Evolutionary conservation across 64 coral and sea anemone genomes (phyloP).

Genomic region (Platygyra sinensis): DNA sequence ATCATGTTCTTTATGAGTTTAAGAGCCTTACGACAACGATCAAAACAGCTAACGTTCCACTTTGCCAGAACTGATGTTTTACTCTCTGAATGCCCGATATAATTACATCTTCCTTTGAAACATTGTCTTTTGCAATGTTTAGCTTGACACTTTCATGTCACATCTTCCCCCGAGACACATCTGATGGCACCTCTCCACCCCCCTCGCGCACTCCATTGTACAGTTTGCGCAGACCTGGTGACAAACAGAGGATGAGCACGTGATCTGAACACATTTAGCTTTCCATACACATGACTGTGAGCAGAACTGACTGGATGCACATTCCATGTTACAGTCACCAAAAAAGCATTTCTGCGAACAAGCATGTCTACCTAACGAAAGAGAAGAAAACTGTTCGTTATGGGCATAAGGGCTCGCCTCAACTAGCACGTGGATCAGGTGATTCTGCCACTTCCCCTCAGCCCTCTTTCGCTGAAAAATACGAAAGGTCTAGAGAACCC

Average conservation of each 20-base stretch:
- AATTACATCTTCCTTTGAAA: constrained; percentile 16
- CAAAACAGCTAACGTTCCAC: neutral
- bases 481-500: no score
- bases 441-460: no score
- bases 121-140: constrained; percentile 40
- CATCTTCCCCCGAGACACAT: constrained; percentile 60
- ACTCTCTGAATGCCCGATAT: neutral
- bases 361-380: constrained; percentile 6
- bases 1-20: neutral
- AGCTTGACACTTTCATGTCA: constrained; percentile 59
- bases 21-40: neutral
- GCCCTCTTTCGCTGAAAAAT: no score
- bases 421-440: neutral
- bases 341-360: constrained; percentile 64
- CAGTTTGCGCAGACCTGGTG: constrained; percentile 64
- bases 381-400: neutral
- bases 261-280: constrained; percentile 30
- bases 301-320: constrained; percentile 27
- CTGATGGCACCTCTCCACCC: constrained; percentile 40
- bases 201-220: constrained; percentile 45
- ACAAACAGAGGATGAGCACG: constrained; percentile 37
- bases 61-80: neutral
- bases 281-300: constrained; percentile 65
- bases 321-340: constrained; percentile 59
- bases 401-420: neutral